Percentiles rank a stretch among this genome's conserved stretches.
phyloP scores from a whole-genome alignment of 2,113 vertebrate genomes.

The Benitochromis conjunctus region DNA sequence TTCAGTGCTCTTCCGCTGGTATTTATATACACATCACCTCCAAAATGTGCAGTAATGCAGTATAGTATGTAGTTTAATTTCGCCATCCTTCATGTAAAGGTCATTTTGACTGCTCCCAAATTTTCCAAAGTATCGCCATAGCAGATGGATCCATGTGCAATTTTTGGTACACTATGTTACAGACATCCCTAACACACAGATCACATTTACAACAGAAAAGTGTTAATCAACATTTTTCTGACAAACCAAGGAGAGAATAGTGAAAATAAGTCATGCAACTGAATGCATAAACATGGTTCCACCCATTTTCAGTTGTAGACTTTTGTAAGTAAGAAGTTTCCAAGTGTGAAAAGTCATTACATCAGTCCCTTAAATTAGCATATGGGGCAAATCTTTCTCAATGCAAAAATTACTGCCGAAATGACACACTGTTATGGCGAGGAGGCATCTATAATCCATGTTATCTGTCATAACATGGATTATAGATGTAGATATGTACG shows the following conservation, averaged over 20 bases:
- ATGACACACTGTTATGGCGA: not conserved
- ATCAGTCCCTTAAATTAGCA: not conserved
- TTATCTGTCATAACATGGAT: not conserved
- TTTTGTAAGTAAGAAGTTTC: not conserved
- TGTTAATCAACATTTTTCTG: not conserved
- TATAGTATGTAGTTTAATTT: not conserved
- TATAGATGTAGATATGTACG: not conserved
- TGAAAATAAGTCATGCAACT: not conserved
- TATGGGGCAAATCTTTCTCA: not conserved
- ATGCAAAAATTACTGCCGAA: not conserved
- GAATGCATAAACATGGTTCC: not conserved
- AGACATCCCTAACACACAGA: not conserved
- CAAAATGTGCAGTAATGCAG: not conserved
- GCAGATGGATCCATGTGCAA: not conserved
- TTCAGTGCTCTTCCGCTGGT: not conserved
- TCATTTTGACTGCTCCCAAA: not conserved
- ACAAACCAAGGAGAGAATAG: not conserved
- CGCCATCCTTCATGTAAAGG: not conserved
- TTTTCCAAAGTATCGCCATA: not conserved
- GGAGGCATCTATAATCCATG: not conserved
- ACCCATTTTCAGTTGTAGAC: not conserved
- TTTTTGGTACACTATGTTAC: no score
- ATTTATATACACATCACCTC: not conserved
- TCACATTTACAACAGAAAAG: not conserved
- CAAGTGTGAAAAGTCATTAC: not conserved